A percentile compares a stretch with the other conserved stretches of the same genome.
Evolutionary conservation across 2,113 vertebrate species (phyloP).

Genomic region (Festucalex cinctus): DNA sequence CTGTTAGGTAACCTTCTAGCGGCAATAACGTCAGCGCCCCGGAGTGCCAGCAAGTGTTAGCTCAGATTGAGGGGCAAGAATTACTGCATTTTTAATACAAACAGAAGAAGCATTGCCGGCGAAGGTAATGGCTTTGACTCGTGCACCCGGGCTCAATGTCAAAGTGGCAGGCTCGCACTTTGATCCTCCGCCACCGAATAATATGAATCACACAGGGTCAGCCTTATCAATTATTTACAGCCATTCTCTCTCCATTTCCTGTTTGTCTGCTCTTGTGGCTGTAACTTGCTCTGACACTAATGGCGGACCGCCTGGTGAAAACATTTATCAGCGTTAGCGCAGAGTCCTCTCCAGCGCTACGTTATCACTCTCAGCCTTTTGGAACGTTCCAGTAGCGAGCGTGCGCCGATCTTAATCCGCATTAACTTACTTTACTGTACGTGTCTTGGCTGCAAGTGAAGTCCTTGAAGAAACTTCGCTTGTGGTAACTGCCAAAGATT

Average conservation of each 20-base stretch:
- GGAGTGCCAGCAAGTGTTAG: conserved; percentile 45
- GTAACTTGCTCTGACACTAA: conserved; percentile 71
- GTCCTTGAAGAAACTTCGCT: conserved; percentile 28
- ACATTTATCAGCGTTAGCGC: conserved; percentile 68
- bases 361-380: conserved; percentile 59
- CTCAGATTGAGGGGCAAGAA: conserved; percentile 25
- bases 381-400: conserved; percentile 46
- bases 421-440: conserved; percentile 26
- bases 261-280: conserved; percentile 66
- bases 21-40: conserved; percentile 41
- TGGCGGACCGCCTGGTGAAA: conserved; percentile 59
- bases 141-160: conserved; percentile 62
- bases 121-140: conserved; percentile 65
- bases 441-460: conserved; percentile 20
- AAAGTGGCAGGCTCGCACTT: conserved; percentile 55
- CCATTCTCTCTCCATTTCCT: conserved; percentile 65
- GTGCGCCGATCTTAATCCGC: conserved; percentile 59
- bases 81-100: conserved; percentile 60
- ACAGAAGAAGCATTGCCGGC: conserved; percentile 41
- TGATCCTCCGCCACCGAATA: conserved; percentile 68
- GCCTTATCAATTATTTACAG: conserved; percentile 78
- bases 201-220: conserved; percentile 67
- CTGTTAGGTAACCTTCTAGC: conserved; percentile 43
- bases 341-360: conserved; percentile 43
- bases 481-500: neutral